phyloP scores from a whole-genome alignment of 2,888 invertebrate species.

The Drosophila pseudotakahashii region DNA sequence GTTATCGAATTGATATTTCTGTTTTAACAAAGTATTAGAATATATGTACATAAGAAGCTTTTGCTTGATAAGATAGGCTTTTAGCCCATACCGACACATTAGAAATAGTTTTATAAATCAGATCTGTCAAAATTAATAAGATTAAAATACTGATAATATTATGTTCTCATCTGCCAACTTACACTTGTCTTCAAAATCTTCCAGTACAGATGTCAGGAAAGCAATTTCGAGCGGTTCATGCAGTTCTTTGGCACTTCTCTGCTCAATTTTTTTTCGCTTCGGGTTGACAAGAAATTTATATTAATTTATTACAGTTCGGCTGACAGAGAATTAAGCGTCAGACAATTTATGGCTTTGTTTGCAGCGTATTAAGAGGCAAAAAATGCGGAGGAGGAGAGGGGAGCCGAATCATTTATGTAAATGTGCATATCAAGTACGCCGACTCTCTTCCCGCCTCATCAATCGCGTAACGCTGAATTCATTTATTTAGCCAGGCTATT shows the following conservation, averaged over 20 bases:
- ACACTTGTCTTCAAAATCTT: background rate
- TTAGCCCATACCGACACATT: too few species aligned
- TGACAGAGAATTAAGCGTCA: conserved; percentile 83
- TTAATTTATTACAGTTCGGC: conserved; percentile 83
- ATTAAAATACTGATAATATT: too few species aligned
- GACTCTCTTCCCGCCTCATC: conserved; percentile 7
- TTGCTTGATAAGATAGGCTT: too few species aligned
- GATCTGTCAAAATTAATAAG: too few species aligned
- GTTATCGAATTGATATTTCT: too few species aligned
- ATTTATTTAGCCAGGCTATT: conserved; percentile 4
- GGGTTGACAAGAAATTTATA: conserved; percentile 82
- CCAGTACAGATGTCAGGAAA: background rate
- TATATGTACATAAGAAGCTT: too few species aligned
- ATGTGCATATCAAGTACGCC: conserved; percentile 37
- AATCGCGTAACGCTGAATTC: conserved; percentile 15
- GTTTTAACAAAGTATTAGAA: too few species aligned
- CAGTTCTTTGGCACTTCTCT: conserved; percentile 38
- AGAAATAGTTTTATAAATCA: too few species aligned
- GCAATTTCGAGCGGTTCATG: conserved; percentile 11
- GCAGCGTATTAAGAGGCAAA: conserved; percentile 65
- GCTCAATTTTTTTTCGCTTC: conserved; percentile 25
- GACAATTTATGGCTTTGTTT: conserved; percentile 83
- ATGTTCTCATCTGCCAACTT: background rate
- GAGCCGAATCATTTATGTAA: conserved; percentile 71
- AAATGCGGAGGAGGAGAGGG: conserved; percentile 25